These are phyloP conservation scores for Crenichthys baileyi DNA, from an alignment of 2,797 vertebrate species.

Conservation along the genomic window DNA sequence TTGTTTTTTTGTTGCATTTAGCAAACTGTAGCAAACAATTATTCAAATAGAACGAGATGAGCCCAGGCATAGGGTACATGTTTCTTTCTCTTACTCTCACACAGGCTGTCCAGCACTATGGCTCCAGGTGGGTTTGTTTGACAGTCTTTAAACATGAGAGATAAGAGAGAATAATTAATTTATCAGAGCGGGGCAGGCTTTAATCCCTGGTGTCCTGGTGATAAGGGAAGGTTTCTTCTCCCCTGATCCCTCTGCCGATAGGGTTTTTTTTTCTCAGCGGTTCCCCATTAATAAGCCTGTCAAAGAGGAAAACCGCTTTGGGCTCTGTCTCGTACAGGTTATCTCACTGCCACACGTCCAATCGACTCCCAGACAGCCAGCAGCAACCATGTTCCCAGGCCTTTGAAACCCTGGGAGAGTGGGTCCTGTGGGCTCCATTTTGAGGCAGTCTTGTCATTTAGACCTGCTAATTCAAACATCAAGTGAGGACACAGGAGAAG, in stretches of 20 bases:
- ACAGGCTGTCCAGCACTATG: conserved; percentile 45
- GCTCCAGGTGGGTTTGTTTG: conserved; percentile 67
- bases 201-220: conserved; percentile 82
- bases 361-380: conserved; percentile 70
- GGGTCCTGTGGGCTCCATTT: conserved; percentile 60
- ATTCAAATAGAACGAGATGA: conserved; percentile 10
- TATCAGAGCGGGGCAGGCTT: conserved; percentile 80
- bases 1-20: conserved; percentile 7
- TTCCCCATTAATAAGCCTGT: conserved; percentile 84
- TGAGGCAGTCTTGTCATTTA: conserved; percentile 78
- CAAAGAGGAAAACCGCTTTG: conserved; percentile 72
- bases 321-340: conserved; percentile 78
- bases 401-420: conserved; percentile 75
- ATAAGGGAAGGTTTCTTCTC: conserved; percentile 83
- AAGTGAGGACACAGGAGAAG: conserved; percentile 48
- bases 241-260: conserved; percentile 79
- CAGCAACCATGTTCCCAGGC: conserved; percentile 62
- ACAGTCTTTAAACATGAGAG: conserved; percentile 81
- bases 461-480: conserved; percentile 76
- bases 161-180: conserved; percentile 86
- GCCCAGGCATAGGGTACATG: conserved; percentile 10
- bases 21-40: conserved; percentile 7
- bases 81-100: conserved; percentile 36
- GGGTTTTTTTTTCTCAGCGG: conserved; percentile 61
- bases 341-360: conserved; percentile 79